A percentile compares a stretch with the other conserved stretches of the same genome.
Evolutionary conservation across 2,888 invertebrate species (phyloP).

Genomic region (Torymus texanus): DNA sequence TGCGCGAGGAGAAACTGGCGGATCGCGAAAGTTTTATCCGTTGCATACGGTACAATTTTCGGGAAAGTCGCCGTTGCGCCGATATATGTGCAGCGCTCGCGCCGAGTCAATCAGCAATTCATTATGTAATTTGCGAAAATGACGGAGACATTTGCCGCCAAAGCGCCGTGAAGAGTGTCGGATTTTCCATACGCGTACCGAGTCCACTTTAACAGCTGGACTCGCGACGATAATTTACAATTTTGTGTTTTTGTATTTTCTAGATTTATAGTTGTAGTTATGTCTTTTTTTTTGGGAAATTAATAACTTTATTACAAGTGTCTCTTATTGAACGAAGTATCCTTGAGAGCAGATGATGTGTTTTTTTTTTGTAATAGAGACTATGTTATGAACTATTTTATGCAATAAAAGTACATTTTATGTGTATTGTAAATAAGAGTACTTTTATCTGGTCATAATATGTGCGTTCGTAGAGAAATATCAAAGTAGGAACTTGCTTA

Average conservation of each 20-base stretch:
- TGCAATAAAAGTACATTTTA: constrained; percentile 12
- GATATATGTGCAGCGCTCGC: not conserved
- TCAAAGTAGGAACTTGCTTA: no score
- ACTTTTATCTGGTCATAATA: constrained; percentile 22
- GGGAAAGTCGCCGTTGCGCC: constrained; percentile 33
- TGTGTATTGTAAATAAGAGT: constrained; percentile 41
- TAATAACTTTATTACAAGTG: constrained; percentile 2
- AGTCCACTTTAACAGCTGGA: not conserved
- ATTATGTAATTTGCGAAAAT: constrained; percentile 37
- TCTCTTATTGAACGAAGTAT: constrained; percentile 19
- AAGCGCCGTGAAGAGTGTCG: constrained; percentile 11
- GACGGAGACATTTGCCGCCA: constrained; percentile 3
- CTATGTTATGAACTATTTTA: not conserved
- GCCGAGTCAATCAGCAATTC: not conserved
- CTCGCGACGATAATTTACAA: not conserved
- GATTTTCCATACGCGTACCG: constrained; percentile 1
- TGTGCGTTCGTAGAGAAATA: no score
- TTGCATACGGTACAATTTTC: constrained; percentile 30
- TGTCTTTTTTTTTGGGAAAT: not conserved
- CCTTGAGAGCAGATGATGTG: not conserved
- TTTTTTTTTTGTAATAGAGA: constrained; percentile 1
- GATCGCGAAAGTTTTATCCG: constrained; percentile 30
- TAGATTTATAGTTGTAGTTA: no score
- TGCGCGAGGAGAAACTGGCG: constrained; percentile 37
- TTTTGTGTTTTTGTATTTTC: no score